These are phyloP conservation scores for Microctonus aethiopoides DNA, from an alignment of 2,888 invertebrate genomes.

Conservation along the genomic window DNA sequence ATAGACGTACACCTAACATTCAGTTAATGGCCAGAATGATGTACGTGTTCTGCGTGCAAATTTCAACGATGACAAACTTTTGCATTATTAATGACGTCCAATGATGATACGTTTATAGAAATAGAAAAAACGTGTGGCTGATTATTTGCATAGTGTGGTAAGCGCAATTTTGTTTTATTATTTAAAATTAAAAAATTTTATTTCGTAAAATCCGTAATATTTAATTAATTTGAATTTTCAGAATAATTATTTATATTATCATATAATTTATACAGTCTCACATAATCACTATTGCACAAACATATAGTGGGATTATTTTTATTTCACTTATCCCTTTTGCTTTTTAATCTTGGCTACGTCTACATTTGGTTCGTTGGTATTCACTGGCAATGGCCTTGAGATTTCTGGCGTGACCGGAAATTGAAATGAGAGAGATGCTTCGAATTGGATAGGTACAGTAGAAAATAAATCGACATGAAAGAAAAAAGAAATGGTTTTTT, in stretches of 20 bases:
- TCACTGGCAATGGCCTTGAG: constrained; percentile 40
- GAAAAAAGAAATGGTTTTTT: constrained; percentile 16
- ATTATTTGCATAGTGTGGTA: no score
- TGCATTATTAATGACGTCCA: constrained; percentile 38
- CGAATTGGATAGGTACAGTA: constrained; percentile 23
- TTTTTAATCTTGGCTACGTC: constrained; percentile 36
- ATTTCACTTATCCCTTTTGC: constrained; percentile 29
- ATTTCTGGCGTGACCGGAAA: constrained; percentile 44
- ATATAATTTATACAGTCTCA: constrained; percentile 8
- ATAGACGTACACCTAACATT: constrained; percentile 39
- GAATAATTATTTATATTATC: not conserved
- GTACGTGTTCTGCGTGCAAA: constrained; percentile 38
- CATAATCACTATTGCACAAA: constrained; percentile 33
- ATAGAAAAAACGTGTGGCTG: constrained; percentile 4
- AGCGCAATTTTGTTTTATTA: no score
- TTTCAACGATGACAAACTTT: constrained; percentile 36
- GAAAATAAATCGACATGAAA: constrained; percentile 37
- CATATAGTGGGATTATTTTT: not conserved
- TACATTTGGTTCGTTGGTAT: constrained; percentile 40
- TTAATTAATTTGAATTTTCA: not conserved
- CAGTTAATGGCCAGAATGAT: constrained; percentile 10
- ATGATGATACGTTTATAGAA: constrained; percentile 4
- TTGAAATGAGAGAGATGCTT: constrained; percentile 39
- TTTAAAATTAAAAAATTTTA: no score
- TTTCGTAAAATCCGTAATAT: no score